Percentiles rank a stretch among this genome's conserved stretches.
Evolutionary conservation across 2,797 vertebrate genomes (phyloP).

Genomic region (Platyrinchus mystaceus): DNA sequence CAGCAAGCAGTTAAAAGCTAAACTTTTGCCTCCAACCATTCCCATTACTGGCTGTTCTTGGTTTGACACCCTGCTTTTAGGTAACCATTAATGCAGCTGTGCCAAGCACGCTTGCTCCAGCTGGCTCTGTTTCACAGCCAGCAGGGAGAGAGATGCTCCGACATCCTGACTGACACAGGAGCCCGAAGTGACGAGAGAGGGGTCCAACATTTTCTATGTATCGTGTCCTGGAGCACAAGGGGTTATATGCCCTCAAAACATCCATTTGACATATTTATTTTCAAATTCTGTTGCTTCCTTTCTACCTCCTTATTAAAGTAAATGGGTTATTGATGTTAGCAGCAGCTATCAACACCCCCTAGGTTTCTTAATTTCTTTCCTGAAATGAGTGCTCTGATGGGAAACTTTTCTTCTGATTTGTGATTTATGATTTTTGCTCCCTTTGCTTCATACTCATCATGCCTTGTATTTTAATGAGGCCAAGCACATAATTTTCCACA

Average conservation of each 20-base stretch:
- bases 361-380: neutral
- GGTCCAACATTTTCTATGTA: neutral
- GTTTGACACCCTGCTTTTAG: neutral
- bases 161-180: neutral
- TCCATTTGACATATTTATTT: neutral
- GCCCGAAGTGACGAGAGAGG: neutral
- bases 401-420: neutral
- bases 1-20: neutral
- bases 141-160: neutral
- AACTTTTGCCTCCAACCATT: neutral
- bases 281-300: neutral
- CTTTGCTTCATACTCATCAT: neutral
- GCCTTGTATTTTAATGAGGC: neutral
- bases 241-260: neutral
- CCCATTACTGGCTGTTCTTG: neutral
- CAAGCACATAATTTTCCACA: neutral
- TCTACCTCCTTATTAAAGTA: neutral
- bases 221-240: neutral
- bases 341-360: neutral
- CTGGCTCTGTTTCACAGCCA: neutral
- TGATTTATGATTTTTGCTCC: neutral
- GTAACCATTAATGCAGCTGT: neutral
- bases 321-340: neutral
- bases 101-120: rapidly evolving
- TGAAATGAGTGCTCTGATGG: neutral